Base-by-base conservation (phyloP, 2,113 vertebrate species). In the Tor tambroides region DNA sequence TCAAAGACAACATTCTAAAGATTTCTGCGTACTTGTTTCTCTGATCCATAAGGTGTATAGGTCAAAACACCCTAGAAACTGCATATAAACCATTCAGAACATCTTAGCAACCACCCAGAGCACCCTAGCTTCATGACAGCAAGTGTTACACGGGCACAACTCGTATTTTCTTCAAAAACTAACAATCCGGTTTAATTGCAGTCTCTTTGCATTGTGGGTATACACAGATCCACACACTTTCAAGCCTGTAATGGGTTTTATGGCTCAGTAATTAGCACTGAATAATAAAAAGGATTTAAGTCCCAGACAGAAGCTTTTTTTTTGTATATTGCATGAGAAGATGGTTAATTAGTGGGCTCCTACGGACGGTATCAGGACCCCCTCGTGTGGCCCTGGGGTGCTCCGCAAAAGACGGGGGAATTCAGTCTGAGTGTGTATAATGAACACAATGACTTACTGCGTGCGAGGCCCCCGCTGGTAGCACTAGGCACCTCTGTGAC, bases 401-500 rank as follows among this genome's bases (percentile, higher is more conserved):
- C 80, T 11, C 28, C 38, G 15, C 80, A 46, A 65, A 38, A 65
- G 59, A 46, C 14, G n/a, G 38, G 38, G 23, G 32, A 10, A 30
- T 81, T 81, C 59, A 46, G 43, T 76, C 41, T 10, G n/a, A 5
- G 38, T 81, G 38, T 46, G 80, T 43, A 21, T 82, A 82, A 82
- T 82, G 59, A 81, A 81, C 17, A 43, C 56, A 63, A 2, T 19
- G 59, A 43, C 56, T 28, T 28, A 28, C 21, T 0, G 26, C 0
- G 0, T 74, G 15, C n/a, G 30, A 67, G 49, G 46, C 10, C 32
- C 56, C 28, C 30, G 17, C 63, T 38, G 74, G 43, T 51, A 26
- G 6, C 43, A 86, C 75, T 43, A 59, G 67, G 49, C 80, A 80
- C 86, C 80, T 84, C 12, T 49, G 54, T 61, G 87, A 80, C 91